Evolutionary conservation across 30 jellyfish, hydroid and myxozoan genomes (phyloP).

Genomic region (Hydractinia symbiolongicarpus): DNA sequence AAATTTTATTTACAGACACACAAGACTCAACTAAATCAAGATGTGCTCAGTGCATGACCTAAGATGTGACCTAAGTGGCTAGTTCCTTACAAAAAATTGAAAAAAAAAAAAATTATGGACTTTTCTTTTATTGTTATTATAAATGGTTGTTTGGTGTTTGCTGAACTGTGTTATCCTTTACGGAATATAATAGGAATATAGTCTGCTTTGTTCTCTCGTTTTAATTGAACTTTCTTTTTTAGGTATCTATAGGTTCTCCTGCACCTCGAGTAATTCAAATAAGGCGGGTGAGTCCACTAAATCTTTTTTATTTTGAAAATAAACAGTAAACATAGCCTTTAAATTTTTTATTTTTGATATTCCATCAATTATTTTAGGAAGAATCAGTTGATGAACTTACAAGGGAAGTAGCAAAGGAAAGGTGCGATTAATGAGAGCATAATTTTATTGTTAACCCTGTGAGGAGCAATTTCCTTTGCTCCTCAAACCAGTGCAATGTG

Average conservation of each 20-base stretch:
- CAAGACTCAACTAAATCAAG: too few species aligned
- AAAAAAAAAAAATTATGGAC: too few species aligned
- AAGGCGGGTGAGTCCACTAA: conserved; percentile 46
- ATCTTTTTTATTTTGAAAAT: not conserved
- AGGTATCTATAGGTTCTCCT: conserved; percentile 76
- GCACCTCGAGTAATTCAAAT: conserved; percentile 74
- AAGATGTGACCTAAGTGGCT: too few species aligned
- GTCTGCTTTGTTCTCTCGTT: not conserved
- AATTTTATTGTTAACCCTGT: not conserved
- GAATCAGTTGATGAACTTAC: conserved; percentile 86
- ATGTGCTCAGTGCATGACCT: too few species aligned
- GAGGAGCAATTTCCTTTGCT: not conserved
- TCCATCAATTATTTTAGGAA: conserved; percentile 49
- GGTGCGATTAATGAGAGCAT: conserved; percentile 32
- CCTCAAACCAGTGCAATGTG: too few species aligned
- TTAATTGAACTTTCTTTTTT: not conserved
- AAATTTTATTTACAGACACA: too few species aligned
- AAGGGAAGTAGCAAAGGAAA: conserved; percentile 70
- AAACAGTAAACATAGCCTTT: not conserved
- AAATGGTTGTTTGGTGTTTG: too few species aligned
- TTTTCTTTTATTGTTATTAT: too few species aligned
- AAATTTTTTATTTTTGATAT: not conserved
- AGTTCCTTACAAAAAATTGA: too few species aligned
- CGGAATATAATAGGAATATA: not conserved
- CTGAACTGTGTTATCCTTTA: too few species aligned